Base-by-base conservation (phyloP, 35 echinoderm and acorn worm species). In the Apostichopus parvimensis region DNA sequence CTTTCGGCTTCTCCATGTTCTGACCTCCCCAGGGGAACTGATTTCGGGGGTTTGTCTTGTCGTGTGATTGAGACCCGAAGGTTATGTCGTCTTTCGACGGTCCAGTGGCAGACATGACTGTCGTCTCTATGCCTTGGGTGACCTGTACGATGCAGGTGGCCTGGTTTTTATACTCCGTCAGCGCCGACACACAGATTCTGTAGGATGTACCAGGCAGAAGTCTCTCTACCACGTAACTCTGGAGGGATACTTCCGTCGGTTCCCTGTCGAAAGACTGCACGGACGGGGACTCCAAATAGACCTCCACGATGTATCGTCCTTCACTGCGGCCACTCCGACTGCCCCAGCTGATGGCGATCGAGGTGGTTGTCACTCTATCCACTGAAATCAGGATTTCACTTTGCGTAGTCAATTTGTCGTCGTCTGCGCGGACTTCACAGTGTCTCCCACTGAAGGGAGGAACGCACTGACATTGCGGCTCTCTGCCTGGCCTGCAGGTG, bases 121-220 rank as follows among this genome's bases (percentile, higher is more conserved):
- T 87, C 11, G 55, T 87, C 12, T 21, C 15, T 21, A 18, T 60
- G 83, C 6, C 24, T 65, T 60, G 54, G 13, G 83, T 65, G 10
- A 20, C 15, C 23, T 24, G 54, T 2, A 26, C 24, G 83, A 87
- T 87, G 83, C 83, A 87, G 55, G 13, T 20, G 4, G 21, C 23
- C 78, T 60, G 83, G 2, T 18, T 0, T 65, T 87, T 61, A 21
- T 87, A 11, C 9, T 60, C 83, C 8, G 62, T 73, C 52, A 20
- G 5, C 1, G 73, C 92, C n/a, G 85, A 57, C 84, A 93, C 79
- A 28, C 93, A 94, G 76, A 94, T 82, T 61, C 58, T 72, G 54
- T 94, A 94, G 53, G 54, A 58, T 24, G 89, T 61, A 14, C 70
- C 65, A 22, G 93, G 80, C 54, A 15, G n/a, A 25, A 94, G 93